Evolutionary conservation across 2,797 vertebrate genomes (phyloP).

Genomic region (Clarias laeviceps): DNA sequence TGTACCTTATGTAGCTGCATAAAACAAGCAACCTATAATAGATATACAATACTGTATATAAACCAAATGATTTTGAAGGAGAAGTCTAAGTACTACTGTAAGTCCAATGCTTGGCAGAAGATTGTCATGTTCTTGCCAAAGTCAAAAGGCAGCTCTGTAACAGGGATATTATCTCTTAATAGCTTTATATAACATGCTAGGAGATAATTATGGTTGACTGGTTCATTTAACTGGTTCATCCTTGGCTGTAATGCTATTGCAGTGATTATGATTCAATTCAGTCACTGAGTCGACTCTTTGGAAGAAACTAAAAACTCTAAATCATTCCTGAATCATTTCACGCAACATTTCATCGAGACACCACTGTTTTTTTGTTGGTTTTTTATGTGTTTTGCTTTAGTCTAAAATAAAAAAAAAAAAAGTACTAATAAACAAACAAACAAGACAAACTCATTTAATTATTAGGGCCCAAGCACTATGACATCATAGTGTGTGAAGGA

Average conservation of each 20-base stretch:
- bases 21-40: background rate
- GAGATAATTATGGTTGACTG: background rate
- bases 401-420: background rate
- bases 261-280: background rate
- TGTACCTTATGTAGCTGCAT: too few species aligned
- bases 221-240: background rate
- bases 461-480: too few species aligned
- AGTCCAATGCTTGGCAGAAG: background rate
- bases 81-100: background rate
- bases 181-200: conserved; percentile 4
- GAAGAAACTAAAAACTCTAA: background rate
- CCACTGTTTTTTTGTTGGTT: too few species aligned
- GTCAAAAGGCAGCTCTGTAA: background rate
- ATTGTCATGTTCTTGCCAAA: background rate
- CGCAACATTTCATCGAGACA: too few species aligned
- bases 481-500: too few species aligned
- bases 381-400: too few species aligned
- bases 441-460: too few species aligned
- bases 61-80: background rate
- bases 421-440: background rate
- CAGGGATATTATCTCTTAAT: background rate
- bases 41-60: background rate
- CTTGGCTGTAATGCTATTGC: background rate
- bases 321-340: background rate
- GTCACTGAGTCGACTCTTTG: conserved; percentile 14